Evolutionary conservation across 2,113 vertebrate species (phyloP).

Genomic region (Leptobrachium leishanense): DNA sequence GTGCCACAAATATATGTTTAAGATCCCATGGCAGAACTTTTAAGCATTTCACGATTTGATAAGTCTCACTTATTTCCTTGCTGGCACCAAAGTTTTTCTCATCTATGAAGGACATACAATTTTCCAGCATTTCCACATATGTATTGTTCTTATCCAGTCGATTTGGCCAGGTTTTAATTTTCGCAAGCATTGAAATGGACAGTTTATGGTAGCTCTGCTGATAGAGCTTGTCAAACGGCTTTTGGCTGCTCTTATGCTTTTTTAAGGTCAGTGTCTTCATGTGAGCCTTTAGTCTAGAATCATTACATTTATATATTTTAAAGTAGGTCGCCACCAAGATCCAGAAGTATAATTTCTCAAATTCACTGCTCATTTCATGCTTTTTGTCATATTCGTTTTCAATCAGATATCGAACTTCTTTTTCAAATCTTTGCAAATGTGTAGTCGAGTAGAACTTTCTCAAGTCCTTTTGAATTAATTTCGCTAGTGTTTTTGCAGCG

Average conservation of each 20-base stretch:
- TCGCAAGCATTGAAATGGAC: conserved; percentile 10
- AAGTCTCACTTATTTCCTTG: neutral
- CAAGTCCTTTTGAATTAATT: conserved; percentile 34
- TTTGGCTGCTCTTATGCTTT: neutral
- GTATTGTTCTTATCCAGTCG: conserved; percentile 13
- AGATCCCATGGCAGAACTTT: conserved; percentile 27
- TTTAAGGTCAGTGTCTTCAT: conserved; percentile 19
- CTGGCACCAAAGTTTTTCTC: conserved; percentile 2
- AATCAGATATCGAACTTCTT: conserved; percentile 23
- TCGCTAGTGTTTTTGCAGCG: conserved; percentile 11
- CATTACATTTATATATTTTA: conserved; percentile 27
- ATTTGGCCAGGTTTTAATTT: conserved; percentile 8
- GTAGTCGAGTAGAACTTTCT: conserved; percentile 13
- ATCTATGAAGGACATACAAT: conserved; percentile 23
- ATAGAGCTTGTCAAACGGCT: conserved; percentile 13
- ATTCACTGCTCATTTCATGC: conserved; percentile 7
- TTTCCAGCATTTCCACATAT: conserved; percentile 11
- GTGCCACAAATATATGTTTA: conserved; percentile 40
- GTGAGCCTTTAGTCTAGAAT: conserved; percentile 18
- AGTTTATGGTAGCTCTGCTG: conserved; percentile 31
- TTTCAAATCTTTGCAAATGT: conserved; percentile 31
- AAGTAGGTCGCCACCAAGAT: conserved; percentile 39
- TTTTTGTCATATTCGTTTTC: neutral
- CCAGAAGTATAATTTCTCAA: conserved; percentile 46
- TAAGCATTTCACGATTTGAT: conserved; percentile 14